Conservation (phyloP, 1,140 invertebrate species). For the Drosophila bocki region DNA sequence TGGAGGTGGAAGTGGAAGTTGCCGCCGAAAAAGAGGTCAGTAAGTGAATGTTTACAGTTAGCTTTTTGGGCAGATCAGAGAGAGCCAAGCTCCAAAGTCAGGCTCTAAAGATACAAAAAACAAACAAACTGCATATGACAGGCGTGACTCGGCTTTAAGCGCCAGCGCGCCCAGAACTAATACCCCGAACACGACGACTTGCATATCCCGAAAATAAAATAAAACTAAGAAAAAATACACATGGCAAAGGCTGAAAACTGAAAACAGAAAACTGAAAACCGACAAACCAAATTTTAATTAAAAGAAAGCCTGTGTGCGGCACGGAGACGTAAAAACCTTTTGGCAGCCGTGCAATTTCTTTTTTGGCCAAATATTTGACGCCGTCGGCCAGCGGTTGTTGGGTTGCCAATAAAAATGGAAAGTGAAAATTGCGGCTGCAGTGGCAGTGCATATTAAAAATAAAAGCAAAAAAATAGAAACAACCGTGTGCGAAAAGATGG, state of each 20-base stretch:
- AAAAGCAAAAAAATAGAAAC: constrained; percentile 46
- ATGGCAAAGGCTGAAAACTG: constrained; percentile 8
- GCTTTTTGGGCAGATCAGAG: constrained; percentile 75
- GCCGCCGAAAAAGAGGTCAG: constrained; percentile 72
- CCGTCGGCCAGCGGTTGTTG: constrained; percentile 53
- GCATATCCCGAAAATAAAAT: constrained; percentile 23
- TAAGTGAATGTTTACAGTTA: constrained; percentile 83
- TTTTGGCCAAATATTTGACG: constrained; percentile 81
- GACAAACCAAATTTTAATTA: constrained; percentile 68
- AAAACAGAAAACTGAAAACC: constrained; percentile 23
- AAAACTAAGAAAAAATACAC: constrained; percentile 10
- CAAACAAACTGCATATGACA: constrained; percentile 73
- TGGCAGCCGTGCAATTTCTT: constrained; percentile 80
- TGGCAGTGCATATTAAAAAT: constrained; percentile 72
- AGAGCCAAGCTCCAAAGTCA: constrained; percentile 41
- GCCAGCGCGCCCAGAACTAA: constrained; percentile 72
- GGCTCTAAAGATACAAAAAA: constrained; percentile 20
- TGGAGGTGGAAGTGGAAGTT: constrained; percentile 41
- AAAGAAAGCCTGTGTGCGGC: constrained; percentile 70
- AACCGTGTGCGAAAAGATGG: constrained; percentile 48
- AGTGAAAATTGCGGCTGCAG: constrained; percentile 80
- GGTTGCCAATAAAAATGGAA: constrained; percentile 79
- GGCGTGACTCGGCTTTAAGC: constrained; percentile 69
- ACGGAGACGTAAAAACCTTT: constrained; percentile 64
- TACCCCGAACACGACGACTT: constrained; percentile 50